phyloP scores from a whole-genome alignment of 1,140 invertebrate species.

The Limonius californicus region DNA sequence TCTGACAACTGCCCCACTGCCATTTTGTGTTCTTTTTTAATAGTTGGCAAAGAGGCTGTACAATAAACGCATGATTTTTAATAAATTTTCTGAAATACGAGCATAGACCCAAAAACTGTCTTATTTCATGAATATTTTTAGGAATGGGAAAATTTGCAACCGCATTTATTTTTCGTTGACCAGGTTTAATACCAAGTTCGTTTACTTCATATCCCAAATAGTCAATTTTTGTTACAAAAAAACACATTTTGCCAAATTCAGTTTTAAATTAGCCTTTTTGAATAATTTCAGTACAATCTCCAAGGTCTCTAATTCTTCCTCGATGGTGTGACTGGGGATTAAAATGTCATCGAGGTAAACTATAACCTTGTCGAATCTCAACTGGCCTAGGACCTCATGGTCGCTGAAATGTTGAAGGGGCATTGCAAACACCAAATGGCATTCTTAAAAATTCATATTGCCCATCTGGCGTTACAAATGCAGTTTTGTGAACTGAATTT shows the following conservation, averaged over 20 bases:
- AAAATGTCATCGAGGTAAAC: conserved; percentile 33
- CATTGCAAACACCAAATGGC: conserved; percentile 44
- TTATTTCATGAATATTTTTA: conserved; percentile 11
- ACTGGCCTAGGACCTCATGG: conserved; percentile 23
- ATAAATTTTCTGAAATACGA: background rate
- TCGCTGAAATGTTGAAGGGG: conserved; percentile 28
- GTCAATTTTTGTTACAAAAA: too few species aligned
- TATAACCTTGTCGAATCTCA: conserved; percentile 28
- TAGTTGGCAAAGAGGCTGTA: background rate
- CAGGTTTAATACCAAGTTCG: conserved; percentile 13
- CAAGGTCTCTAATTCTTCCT: conserved; percentile 21
- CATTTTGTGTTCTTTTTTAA: background rate
- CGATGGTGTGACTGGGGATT: conserved; percentile 26
- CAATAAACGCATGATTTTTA: background rate
- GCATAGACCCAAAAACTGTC: conserved; percentile 23
- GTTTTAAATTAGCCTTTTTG: conserved; percentile 11
- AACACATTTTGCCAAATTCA: background rate
- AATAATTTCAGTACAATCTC: conserved; percentile 25
- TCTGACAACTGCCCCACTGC: too few species aligned
- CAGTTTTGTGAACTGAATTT: conserved; percentile 29
- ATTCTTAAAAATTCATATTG: conserved; percentile 47
- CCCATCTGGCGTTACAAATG: conserved; percentile 40
- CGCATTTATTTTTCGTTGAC: background rate
- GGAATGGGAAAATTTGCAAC: conserved; percentile 10
- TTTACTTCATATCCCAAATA: conserved; percentile 13